Conservation (phyloP, 2,888 invertebrate genomes). For the Acronicta psi region DNA sequence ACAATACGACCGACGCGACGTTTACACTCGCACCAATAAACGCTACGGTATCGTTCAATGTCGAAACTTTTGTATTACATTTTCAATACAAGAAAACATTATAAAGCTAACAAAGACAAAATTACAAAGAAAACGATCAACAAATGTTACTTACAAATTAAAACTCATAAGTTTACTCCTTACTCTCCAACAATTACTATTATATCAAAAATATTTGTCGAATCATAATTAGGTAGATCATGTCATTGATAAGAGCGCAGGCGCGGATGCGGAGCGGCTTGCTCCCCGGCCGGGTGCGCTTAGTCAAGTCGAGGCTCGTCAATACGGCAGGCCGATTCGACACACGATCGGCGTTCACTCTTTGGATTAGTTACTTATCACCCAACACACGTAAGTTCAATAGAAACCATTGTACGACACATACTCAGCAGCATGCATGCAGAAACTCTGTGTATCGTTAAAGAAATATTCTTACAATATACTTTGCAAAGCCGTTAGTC, state of each 20-base stretch:
- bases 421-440: slow-evolving; percentile 68
- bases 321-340: slow-evolving; percentile 62
- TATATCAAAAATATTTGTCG: slow-evolving; percentile 83
- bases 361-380: slow-evolving; percentile 80
- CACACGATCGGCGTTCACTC: slow-evolving; percentile 69
- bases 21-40: slow-evolving; percentile 72
- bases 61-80: slow-evolving; percentile 71
- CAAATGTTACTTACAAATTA: slow-evolving; percentile 88
- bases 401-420: slow-evolving; percentile 66
- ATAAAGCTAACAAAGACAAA: slow-evolving; percentile 88
- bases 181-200: slow-evolving; percentile 85
- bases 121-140: slow-evolving; percentile 88
- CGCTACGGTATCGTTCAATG: slow-evolving; percentile 76
- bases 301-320: slow-evolving; percentile 65
- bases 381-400: slow-evolving; percentile 67
- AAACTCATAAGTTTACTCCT: slow-evolving; percentile 83
- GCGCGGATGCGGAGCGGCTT: slow-evolving; percentile 21
- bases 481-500: slow-evolving; percentile 74
- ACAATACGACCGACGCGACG: slow-evolving; percentile 66
- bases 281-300: slow-evolving; percentile 39
- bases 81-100: slow-evolving; percentile 82
- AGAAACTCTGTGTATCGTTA: slow-evolving; percentile 69
- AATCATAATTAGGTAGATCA: slow-evolving; percentile 63
- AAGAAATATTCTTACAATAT: slow-evolving; percentile 72
- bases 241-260: slow-evolving; percentile 50